A percentile compares a stretch with the other conserved stretches of the same genome.
Evolutionary conservation across 2,113 vertebrate genomes (phyloP).

Genomic region (Aldabrachelys gigantea): DNA sequence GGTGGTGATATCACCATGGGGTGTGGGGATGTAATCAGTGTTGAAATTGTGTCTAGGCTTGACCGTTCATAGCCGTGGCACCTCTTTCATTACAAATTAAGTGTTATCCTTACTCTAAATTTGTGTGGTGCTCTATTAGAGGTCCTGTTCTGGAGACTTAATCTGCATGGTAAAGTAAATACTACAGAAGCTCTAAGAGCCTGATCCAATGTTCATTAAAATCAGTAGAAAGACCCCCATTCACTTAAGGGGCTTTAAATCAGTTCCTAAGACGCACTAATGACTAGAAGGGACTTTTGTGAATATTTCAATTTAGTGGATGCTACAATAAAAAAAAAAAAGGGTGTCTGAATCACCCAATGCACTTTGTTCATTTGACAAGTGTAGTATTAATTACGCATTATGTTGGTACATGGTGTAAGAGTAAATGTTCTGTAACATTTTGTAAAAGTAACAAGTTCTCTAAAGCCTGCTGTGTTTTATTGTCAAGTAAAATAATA

Average conservation of each 20-base stretch:
- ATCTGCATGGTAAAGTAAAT: neutral
- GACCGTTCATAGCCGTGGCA: no score
- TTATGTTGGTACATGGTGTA: neutral
- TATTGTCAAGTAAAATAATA: neutral
- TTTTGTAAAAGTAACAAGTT: neutral
- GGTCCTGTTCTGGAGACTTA: neutral
- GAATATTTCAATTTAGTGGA: neutral
- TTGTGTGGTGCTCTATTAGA: no score
- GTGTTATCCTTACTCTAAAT: no score
- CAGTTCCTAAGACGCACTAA: neutral
- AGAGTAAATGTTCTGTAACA: neutral
- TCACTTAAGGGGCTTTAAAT: neutral
- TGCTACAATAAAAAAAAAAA: neutral
- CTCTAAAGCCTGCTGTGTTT: neutral
- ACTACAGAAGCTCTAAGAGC: neutral
- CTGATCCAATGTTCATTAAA: neutral
- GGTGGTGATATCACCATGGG: neutral
- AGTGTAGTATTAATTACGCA: conserved; percentile 6
- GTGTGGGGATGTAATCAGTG: neutral
- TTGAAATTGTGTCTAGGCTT: no score
- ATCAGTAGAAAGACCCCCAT: neutral
- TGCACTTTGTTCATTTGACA: neutral
- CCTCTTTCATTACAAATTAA: no score
- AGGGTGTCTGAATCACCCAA: neutral
- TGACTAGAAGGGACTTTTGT: neutral